A percentile compares a stretch with the other conserved stretches of the same genome.
Evolutionary conservation across 2,113 vertebrate species (phyloP).

Genomic region (Phyllopteryx taeniolatus): DNA sequence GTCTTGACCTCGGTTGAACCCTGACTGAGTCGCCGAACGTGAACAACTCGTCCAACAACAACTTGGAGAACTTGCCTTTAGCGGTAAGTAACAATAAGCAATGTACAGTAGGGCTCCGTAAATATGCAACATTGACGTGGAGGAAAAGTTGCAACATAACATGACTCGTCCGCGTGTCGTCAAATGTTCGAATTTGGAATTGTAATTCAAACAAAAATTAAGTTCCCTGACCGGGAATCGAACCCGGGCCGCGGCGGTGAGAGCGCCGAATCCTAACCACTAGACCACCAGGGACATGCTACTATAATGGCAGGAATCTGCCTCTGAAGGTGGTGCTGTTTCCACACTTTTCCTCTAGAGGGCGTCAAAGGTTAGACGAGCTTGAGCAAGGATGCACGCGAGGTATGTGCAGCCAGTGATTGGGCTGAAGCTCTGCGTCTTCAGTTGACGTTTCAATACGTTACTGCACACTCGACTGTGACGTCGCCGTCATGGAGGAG

Average conservation of each 20-base stretch:
- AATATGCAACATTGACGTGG: too few relatives aligned
- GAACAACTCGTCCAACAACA: too few relatives aligned
- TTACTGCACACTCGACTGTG: background rate
- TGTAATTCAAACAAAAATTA: background rate
- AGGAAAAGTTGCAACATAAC: too few relatives aligned
- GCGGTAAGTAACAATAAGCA: too few relatives aligned
- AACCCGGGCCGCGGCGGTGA: conserved; percentile 62
- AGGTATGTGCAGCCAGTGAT: conserved; percentile 33
- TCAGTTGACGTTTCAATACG: background rate
- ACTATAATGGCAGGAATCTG: too few relatives aligned
- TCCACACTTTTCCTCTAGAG: conserved; percentile 41
- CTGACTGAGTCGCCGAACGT: too few relatives aligned
- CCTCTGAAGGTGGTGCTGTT: too few relatives aligned
- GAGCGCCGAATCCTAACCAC: conserved; percentile 67
- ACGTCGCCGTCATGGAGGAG: background rate
- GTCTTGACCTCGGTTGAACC: too few relatives aligned
- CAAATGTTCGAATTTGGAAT: background rate
- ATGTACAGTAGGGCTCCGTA: too few relatives aligned
- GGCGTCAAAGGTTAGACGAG: conserved; percentile 35
- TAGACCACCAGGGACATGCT: conserved; percentile 65
- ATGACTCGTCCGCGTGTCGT: too few relatives aligned
- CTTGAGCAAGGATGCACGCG: conserved; percentile 45
- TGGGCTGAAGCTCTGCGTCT: conserved; percentile 11
- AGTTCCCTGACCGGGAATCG: conserved; percentile 62
- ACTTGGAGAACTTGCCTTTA: too few relatives aligned